Conservation (phyloP, 2,888 invertebrate species). For the Pristionchus arcanus region DNA sequence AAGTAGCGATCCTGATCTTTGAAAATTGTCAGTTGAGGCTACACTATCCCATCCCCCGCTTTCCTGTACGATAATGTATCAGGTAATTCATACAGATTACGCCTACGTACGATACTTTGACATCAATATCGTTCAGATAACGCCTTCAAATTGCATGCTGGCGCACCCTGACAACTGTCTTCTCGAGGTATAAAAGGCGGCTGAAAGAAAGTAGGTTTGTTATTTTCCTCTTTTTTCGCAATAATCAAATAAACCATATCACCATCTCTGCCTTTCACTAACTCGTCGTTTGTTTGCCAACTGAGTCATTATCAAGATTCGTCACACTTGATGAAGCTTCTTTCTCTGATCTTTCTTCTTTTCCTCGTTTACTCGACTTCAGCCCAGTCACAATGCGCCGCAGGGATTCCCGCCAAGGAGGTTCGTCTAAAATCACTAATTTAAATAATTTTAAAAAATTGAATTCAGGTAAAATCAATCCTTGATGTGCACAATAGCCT, state of each 20-base stretch:
- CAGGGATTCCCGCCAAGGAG: constrained; percentile 27
- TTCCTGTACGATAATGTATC: too few species aligned
- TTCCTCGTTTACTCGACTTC: neutral
- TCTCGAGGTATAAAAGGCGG: neutral
- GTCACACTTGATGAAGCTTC: neutral
- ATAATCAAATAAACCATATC: constrained; percentile 24
- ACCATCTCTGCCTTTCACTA: neutral
- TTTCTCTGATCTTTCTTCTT: neutral
- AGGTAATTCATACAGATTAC: too few species aligned
- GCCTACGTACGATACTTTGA: neutral
- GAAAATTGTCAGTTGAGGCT: neutral
- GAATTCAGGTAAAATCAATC: neutral
- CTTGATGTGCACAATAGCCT: constrained; percentile 34
- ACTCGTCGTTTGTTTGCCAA: constrained; percentile 3
- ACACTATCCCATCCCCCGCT: neutral
- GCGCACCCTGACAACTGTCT: neutral
- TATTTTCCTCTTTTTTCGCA: neutral
- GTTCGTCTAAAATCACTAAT: neutral
- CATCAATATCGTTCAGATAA: neutral
- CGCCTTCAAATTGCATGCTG: neutral
- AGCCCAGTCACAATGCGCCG: constrained; percentile 19
- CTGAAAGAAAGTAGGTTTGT: neutral
- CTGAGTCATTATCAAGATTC: constrained; percentile 29
- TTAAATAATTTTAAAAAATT: neutral
- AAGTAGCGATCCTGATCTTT: too few species aligned